These are phyloP conservation scores for Rhyacophila evoluta DNA, from an alignment of 2,888 invertebrate genomes.

Conservation along the genomic window DNA sequence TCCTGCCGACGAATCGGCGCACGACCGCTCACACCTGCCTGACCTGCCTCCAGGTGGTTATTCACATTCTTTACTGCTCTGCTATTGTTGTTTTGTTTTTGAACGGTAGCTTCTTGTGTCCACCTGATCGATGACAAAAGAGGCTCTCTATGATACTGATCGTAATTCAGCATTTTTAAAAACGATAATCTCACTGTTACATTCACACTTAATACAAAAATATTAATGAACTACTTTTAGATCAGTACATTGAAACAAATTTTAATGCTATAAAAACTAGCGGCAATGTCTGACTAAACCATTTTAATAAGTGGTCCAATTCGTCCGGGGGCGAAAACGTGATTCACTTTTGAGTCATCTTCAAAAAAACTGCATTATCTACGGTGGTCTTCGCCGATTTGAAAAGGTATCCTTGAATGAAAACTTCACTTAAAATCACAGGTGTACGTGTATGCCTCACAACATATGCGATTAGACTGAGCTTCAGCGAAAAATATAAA, in stretches of 20 bases:
- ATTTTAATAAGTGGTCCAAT: neutral
- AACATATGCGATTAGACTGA: neutral
- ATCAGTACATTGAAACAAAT: neutral
- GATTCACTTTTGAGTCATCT: constrained; percentile 19
- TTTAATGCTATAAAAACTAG: neutral
- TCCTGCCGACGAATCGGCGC: constrained; percentile 11
- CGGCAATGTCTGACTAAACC: constrained; percentile 1
- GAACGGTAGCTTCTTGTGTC: neutral
- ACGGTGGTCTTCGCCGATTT: neutral
- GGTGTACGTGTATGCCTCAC: neutral
- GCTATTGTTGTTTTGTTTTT: constrained; percentile 38
- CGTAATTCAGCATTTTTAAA: constrained; percentile 8
- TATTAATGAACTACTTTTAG: neutral
- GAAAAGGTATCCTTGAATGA: neutral
- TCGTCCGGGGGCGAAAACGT: neutral
- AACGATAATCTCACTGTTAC: neutral
- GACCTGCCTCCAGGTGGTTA: constrained; percentile 44
- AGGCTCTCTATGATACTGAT: constrained; percentile 16
- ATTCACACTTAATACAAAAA: neutral
- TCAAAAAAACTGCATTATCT: neutral
- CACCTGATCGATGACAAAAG: neutral
- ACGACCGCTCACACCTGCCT: constrained; percentile 15
- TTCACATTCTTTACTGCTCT: constrained; percentile 38
- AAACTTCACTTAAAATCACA: neutral
- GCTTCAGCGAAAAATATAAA: neutral